Percentiles rank a stretch among this genome's conserved stretches.
phyloP scores from a whole-genome alignment of 2,888 invertebrate species.

The Cryptocephalus moraei region DNA sequence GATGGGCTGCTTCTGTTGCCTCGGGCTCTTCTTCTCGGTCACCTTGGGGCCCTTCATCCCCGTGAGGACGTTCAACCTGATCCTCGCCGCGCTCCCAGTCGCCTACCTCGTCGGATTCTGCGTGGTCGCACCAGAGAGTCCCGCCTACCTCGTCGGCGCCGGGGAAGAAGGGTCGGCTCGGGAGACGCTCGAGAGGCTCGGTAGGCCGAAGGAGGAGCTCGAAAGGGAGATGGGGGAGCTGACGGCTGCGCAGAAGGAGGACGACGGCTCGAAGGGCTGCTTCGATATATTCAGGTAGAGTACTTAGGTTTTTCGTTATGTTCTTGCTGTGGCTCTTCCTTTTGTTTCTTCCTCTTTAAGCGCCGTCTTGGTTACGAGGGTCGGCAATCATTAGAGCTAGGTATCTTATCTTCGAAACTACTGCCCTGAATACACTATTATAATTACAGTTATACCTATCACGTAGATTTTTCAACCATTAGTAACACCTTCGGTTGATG shows the following conservation, averaged over 20 bases:
- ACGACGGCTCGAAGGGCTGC: background rate
- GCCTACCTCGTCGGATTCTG: constrained; percentile 48
- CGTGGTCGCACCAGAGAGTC: constrained; percentile 73
- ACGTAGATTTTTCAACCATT: too few species aligned
- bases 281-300: constrained; percentile 7
- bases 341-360: too few species aligned
- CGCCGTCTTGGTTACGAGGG: too few species aligned
- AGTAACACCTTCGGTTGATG: too few species aligned
- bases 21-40: constrained; percentile 38
- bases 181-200: constrained; percentile 52
- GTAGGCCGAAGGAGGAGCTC: constrained; percentile 33
- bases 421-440: too few species aligned
- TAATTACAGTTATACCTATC: too few species aligned
- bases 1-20: constrained; percentile 60
- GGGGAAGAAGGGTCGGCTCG: constrained; percentile 52
- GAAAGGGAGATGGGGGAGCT: constrained; percentile 11
- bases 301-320: too few species aligned
- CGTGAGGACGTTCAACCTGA: constrained; percentile 50
- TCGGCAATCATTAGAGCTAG: too few species aligned
- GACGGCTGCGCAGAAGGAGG: constrained; percentile 3
- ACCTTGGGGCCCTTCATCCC: constrained; percentile 46
- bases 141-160: constrained; percentile 54
- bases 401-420: too few species aligned
- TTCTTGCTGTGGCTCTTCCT: too few species aligned
- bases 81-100: constrained; percentile 42